Percentiles rank a stretch among this genome's conserved stretches.
Conservation (phyloP, 2,113 vertebrate genomes). For the Hymenochirus boettgeri region DNA sequence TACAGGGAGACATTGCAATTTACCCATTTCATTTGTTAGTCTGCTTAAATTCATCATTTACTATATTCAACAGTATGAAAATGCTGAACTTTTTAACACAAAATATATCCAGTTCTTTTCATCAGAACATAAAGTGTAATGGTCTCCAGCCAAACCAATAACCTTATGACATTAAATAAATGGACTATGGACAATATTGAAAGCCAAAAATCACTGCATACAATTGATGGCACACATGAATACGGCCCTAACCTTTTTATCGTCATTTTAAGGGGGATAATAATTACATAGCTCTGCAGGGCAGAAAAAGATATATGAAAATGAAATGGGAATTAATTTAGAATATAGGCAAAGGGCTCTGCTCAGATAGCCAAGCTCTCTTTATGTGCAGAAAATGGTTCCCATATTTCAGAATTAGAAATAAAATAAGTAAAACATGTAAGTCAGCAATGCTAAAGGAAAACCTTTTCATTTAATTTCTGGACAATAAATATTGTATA, state of each 20-base stretch:
- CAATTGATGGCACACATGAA: background rate
- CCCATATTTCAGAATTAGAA: background rate
- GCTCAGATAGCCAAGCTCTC: background rate
- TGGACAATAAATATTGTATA: too few relatives aligned
- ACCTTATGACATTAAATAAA: background rate
- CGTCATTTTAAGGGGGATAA: background rate
- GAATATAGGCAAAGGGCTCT: background rate
- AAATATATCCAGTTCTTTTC: background rate
- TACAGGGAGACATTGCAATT: background rate
- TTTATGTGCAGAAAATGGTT: background rate
- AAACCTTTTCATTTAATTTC: too few relatives aligned
- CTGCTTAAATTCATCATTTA: background rate
- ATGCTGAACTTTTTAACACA: background rate
- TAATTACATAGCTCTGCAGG: background rate
- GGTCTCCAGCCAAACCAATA: background rate
- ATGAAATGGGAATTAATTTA: background rate
- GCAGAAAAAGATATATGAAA: background rate
- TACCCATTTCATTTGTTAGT: background rate
- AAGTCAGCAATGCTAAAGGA: too few relatives aligned
- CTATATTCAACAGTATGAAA: background rate
- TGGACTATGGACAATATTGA: background rate
- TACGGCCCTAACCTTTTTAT: background rate
- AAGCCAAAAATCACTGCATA: background rate
- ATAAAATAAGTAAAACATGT: too few relatives aligned
- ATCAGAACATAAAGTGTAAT: slow-evolving; percentile 2